Evolutionary conservation across 2,797 vertebrate species (phyloP).

Genomic region (Esox lucius): DNA sequence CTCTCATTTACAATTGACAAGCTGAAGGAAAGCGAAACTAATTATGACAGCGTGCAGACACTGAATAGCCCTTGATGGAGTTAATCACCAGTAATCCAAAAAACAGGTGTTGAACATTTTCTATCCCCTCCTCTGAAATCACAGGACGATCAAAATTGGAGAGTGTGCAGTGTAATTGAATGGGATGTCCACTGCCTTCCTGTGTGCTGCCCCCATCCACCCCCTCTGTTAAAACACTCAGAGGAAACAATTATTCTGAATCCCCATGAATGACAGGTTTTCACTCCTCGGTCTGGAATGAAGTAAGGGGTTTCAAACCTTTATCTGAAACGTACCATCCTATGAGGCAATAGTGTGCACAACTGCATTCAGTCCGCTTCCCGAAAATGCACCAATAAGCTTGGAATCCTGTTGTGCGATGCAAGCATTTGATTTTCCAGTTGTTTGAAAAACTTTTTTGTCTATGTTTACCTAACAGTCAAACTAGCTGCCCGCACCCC

Average conservation of each 20-base stretch:
- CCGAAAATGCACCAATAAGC: background rate
- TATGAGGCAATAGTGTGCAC: too few relatives aligned
- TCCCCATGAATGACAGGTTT: background rate
- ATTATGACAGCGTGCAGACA: constrained; percentile 79
- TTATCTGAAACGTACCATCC: background rate
- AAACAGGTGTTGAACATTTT: constrained; percentile 79
- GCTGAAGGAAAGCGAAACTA: constrained; percentile 79
- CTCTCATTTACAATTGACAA: constrained; percentile 79
- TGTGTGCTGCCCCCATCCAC: background rate
- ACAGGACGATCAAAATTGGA: constrained; percentile 56
- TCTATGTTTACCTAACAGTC: background rate
- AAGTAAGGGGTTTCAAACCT: background rate
- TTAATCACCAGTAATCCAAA: constrained; percentile 78
- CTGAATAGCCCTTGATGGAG: constrained; percentile 82
- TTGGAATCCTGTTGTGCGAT: background rate
- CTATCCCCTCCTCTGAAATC: constrained; percentile 70
- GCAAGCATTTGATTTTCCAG: background rate
- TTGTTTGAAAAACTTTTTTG: background rate
- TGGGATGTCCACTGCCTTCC: constrained; percentile 14
- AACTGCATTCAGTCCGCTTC: too few relatives aligned
- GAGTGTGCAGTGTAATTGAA: constrained; percentile 35
- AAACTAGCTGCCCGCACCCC: background rate
- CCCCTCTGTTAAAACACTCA: background rate
- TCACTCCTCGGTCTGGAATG: background rate
- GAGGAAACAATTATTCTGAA: background rate